A percentile compares a stretch with the other conserved stretches of the same genome.
These are phyloP conservation scores for Lobophora halterata DNA, from an alignment of 2,888 invertebrate genomes.

Conservation along the genomic window DNA sequence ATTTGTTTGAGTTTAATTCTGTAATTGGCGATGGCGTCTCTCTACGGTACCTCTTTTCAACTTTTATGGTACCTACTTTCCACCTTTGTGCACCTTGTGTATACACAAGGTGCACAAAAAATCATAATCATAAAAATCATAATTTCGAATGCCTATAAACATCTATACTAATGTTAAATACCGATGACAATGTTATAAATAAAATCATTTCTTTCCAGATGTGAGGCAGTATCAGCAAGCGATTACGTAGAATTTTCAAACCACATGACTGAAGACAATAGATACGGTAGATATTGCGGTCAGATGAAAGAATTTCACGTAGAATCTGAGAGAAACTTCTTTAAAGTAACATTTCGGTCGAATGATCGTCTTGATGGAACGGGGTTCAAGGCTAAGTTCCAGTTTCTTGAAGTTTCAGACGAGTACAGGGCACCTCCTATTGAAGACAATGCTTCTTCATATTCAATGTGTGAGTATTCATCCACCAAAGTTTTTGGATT, in stretches of 20 bases:
- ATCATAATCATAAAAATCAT: no score
- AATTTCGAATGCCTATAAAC: no score
- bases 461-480: constrained; percentile 54
- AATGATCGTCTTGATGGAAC: constrained; percentile 96
- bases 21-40: no score
- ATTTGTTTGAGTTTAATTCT: no score
- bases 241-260: constrained; percentile 99
- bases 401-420: constrained; percentile 88
- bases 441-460: constrained; percentile 61
- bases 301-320: constrained; percentile 89
- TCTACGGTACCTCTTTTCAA: no score
- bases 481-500: no score
- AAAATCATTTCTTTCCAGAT: constrained; percentile 84
- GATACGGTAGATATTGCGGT: constrained; percentile 94
- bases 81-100: no score
- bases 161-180: no score
- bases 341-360: constrained; percentile 96
- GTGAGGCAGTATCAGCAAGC: constrained; percentile 93
- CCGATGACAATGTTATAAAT: no score
- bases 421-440: constrained; percentile 69
- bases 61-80: no score
- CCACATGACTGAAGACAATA: constrained; percentile 93
- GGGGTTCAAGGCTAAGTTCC: constrained; percentile 96
- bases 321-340: constrained; percentile 94
- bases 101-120: no score